Evolutionary conservation across 2,113 vertebrate genomes (phyloP).

Genomic region (Antechinus flavipes): DNA sequence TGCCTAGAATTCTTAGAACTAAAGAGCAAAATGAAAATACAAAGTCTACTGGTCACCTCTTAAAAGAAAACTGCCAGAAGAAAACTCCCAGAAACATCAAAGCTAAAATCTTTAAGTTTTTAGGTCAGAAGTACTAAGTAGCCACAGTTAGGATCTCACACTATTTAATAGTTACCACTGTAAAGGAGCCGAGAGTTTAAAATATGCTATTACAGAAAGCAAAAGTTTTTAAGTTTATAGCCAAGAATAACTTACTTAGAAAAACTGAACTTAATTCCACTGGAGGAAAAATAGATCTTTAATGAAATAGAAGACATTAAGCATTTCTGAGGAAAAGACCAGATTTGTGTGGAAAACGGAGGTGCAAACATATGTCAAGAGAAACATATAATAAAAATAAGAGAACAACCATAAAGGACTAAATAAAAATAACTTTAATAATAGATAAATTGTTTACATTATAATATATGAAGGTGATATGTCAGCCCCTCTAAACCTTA

Average conservation of each 20-base stretch:
- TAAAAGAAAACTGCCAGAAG: no score
- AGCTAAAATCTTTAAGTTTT: background rate
- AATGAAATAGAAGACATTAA: background rate
- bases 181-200: background rate
- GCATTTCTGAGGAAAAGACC: background rate
- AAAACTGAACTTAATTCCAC: background rate
- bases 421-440: background rate
- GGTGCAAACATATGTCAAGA: background rate
- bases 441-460: background rate
- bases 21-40: no score
- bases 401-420: background rate
- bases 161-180: background rate
- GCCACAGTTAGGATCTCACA: background rate
- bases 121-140: background rate
- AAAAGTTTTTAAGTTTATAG: background rate
- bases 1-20: no score
- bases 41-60: no score
- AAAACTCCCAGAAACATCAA: no score
- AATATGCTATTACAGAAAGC: background rate
- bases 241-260: background rate
- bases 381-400: background rate
- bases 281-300: background rate
- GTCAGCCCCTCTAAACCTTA: background rate
- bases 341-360: background rate
- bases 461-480: background rate